Evolutionary conservation across 2,888 invertebrate species (phyloP).

Genomic region (Caenorhabditis sp.): DNA sequence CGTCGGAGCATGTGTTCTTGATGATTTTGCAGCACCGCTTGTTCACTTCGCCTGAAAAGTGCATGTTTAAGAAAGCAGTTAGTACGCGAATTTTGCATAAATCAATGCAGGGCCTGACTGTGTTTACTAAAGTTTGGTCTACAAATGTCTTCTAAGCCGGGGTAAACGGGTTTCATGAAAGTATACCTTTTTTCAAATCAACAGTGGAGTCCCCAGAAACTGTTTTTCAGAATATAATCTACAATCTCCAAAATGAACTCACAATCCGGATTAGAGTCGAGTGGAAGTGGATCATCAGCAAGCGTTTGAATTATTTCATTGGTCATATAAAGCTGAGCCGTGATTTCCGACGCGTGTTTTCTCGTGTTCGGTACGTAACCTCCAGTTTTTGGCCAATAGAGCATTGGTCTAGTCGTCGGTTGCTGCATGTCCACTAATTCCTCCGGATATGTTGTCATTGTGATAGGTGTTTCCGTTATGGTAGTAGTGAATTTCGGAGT

Average conservation of each 20-base stretch:
- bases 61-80: no score
- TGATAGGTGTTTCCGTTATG: not conserved
- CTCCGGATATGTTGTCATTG: no score
- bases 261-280: slow-evolving; percentile 41
- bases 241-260: not conserved
- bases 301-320: slow-evolving; percentile 60
- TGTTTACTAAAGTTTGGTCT: no score
- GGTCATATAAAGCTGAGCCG: slow-evolving; percentile 67
- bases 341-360: slow-evolving; percentile 68
- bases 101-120: no score
- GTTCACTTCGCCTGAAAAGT: slow-evolving; percentile 59
- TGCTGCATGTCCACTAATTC: not conserved
- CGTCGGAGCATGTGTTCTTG: slow-evolving; percentile 60
- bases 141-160: no score
- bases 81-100: no score
- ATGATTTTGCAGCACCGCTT: slow-evolving; percentile 63
- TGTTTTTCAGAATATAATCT: not conserved
- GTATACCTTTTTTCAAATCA: no score
- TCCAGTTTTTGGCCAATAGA: slow-evolving; percentile 60
- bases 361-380: slow-evolving; percentile 67
- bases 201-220: no score
- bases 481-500: not conserved
- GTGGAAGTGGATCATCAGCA: slow-evolving; percentile 43
- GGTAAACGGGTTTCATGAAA: no score
- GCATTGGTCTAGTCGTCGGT: slow-evolving; percentile 16